A percentile compares a stretch with the other conserved stretches of the same genome.
These are phyloP conservation scores for Linurgus olivaceus DNA, from an alignment of 2,797 vertebrate species.

Conservation along the genomic window DNA sequence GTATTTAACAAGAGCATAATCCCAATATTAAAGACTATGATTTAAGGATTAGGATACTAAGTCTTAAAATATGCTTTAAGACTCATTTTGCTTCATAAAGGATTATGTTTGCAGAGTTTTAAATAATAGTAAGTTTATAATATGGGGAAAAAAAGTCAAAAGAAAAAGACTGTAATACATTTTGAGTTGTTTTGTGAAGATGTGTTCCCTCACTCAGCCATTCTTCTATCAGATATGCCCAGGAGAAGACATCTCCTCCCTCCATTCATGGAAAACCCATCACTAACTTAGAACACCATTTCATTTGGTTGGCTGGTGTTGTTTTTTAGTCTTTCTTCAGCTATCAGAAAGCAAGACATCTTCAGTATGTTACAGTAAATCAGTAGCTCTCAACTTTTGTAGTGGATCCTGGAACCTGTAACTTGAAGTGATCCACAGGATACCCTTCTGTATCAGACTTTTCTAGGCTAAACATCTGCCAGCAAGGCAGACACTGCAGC, in stretches of 20 bases:
- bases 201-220: rapidly evolving
- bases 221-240: neutral
- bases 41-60: constrained; percentile 29
- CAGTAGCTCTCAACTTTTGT: neutral
- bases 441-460: neutral
- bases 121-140: neutral
- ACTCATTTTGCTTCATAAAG: neutral
- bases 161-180: neutral
- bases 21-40: neutral
- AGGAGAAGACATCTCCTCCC: neutral
- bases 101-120: neutral
- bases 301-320: neutral
- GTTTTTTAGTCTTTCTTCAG: neutral
- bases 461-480: neutral
- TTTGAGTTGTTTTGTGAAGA: neutral
- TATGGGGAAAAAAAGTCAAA: neutral
- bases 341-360: neutral
- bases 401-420: neutral
- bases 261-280: neutral
- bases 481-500: neutral
- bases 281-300: rapidly evolving
- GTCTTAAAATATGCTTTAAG: neutral
- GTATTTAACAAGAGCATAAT: constrained; percentile 14
- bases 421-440: neutral
- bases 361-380: neutral